Conservation (phyloP, 2,113 vertebrate species). For the Tauraco erythrolophus region DNA sequence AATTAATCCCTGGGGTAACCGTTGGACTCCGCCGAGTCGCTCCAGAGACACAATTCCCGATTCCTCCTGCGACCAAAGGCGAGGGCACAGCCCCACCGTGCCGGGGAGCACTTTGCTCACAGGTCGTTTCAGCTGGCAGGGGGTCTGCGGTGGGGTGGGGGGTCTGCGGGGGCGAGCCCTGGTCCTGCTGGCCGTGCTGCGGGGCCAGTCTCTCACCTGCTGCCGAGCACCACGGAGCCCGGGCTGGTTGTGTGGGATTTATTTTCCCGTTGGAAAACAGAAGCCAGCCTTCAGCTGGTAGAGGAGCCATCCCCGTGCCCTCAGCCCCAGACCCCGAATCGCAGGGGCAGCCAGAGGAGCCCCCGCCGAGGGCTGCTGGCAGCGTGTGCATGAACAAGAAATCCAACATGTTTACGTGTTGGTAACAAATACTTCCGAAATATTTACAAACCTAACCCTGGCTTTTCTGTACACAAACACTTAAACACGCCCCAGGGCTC, state of each 20-base stretch:
- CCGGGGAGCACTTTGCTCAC: rapidly evolving
- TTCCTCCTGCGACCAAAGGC: not conserved
- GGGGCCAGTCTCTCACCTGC: rapidly evolving
- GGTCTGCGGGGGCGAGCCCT: too few species aligned
- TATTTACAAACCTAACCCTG: not conserved
- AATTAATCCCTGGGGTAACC: not conserved
- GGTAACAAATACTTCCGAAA: not conserved
- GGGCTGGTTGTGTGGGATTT: rapidly evolving
- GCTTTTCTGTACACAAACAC: rapidly evolving
- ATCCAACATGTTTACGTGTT: rapidly evolving
- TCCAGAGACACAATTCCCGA: rapidly evolving
- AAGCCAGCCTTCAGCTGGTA: not conserved
- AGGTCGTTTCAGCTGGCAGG: too few species aligned
- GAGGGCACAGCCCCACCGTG: not conserved
- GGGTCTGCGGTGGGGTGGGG: too few species aligned
- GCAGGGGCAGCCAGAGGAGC: not conserved
- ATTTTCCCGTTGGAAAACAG: not conserved
- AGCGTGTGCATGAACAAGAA: rapidly evolving
- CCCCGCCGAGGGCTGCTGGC: not conserved
- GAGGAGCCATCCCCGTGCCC: too few species aligned
- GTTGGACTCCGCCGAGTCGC: not conserved
- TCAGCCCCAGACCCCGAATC: not conserved
- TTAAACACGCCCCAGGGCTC: rapidly evolving
- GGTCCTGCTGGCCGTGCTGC: rapidly evolving
- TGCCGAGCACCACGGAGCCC: rapidly evolving